These are phyloP conservation scores for Drosophila lowei DNA, from an alignment of 1,140 invertebrate species.

Conservation along the genomic window DNA sequence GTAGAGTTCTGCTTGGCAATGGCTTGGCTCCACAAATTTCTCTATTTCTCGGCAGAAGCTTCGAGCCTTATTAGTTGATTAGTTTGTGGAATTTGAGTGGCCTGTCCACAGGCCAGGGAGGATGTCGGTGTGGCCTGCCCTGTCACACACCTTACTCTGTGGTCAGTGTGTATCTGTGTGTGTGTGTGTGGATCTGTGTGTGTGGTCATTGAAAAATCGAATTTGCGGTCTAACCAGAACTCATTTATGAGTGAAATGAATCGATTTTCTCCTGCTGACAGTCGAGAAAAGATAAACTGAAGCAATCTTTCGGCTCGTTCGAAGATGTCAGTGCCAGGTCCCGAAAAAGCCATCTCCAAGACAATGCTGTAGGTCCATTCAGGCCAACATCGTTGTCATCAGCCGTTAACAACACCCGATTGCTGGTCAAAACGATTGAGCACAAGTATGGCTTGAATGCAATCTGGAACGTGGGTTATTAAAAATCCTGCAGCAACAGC, in stretches of 20 bases:
- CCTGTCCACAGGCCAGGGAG: too few species aligned
- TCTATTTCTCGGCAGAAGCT: too few species aligned
- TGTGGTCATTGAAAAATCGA: too few species aligned
- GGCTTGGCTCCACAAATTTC: neutral
- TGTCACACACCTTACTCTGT: constrained; percentile 9
- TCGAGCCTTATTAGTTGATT: constrained; percentile 38
- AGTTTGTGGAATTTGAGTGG: constrained; percentile 16
- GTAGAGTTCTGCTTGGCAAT: neutral
- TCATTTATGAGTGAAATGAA: constrained; percentile 8
- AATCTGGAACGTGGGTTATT: constrained; percentile 39
- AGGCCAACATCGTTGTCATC: constrained; percentile 22
- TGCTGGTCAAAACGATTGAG: constrained; percentile 27
- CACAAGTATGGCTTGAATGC: constrained; percentile 11
- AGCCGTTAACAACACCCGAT: constrained; percentile 14
- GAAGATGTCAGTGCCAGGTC: constrained; percentile 37
- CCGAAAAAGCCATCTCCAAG: constrained; percentile 6
- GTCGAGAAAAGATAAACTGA: too few species aligned
- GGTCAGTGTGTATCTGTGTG: neutral
- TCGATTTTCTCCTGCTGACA: constrained; percentile 4
- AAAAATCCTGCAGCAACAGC: constrained; percentile 25
- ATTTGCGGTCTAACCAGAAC: constrained; percentile 21
- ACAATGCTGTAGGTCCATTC: neutral
- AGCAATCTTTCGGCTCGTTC: neutral
- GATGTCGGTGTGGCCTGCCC: too few species aligned
- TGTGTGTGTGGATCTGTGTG: too few species aligned